These are phyloP conservation scores for Glaucomys volans DNA, from an alignment of 2,113 vertebrate genomes.

Conservation along the genomic window DNA sequence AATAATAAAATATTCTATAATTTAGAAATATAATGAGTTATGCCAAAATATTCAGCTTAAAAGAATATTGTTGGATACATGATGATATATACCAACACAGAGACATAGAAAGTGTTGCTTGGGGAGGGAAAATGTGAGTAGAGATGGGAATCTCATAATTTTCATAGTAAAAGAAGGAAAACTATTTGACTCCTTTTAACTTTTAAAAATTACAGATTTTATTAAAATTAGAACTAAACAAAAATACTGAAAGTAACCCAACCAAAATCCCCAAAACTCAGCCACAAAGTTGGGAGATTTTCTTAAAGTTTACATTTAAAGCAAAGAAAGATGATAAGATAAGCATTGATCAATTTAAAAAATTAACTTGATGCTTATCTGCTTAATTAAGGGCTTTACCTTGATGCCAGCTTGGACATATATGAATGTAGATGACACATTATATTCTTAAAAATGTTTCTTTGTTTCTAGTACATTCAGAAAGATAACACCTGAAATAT, in stretches of 20 bases:
- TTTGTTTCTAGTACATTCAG: neutral
- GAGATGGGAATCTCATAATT: neutral
- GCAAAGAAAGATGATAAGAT: neutral
- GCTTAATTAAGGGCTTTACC: neutral
- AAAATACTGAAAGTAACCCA: neutral
- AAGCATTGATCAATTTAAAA: neutral
- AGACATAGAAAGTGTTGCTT: neutral
- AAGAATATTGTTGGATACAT: neutral
- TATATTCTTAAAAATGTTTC: neutral
- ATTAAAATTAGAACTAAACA: constrained; percentile 1
- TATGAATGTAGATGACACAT: neutral
- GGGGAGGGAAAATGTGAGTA: neutral
- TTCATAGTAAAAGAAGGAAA: neutral
- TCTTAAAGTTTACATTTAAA: neutral
- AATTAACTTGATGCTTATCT: neutral
- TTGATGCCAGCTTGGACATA: neutral
- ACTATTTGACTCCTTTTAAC: neutral
- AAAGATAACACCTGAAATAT: neutral
- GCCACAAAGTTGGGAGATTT: neutral
- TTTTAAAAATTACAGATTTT: neutral
- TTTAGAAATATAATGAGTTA: neutral
- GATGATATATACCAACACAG: neutral
- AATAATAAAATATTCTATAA: neutral
- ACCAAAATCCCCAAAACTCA: neutral
- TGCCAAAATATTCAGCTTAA: neutral